Percentiles rank a stretch among this genome's conserved stretches.
Evolutionary conservation across 2,113 vertebrate species (phyloP).

Genomic region (Uropsilus gracilis): DNA sequence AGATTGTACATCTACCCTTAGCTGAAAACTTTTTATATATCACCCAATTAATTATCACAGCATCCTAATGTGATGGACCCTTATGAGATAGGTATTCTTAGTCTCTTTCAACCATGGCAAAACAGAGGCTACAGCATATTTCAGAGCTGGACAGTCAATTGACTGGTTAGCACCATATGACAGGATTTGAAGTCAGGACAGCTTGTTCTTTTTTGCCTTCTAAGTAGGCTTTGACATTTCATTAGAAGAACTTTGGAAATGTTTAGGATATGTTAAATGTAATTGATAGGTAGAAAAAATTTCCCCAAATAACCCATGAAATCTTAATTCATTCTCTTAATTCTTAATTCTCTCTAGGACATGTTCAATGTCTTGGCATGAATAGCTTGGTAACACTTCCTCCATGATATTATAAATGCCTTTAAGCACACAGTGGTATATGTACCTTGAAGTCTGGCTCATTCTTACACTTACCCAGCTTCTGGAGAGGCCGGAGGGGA

Average conservation of each 20-base stretch:
- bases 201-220: not conserved
- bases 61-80: not conserved
- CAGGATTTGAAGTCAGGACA: not conserved
- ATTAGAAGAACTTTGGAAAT: conserved; percentile 36
- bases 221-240: not conserved
- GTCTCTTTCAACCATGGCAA: not conserved
- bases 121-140: not conserved
- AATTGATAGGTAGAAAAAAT: not conserved
- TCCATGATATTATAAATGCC: not conserved
- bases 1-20: not conserved
- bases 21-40: not conserved
- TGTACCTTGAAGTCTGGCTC: rapidly evolving
- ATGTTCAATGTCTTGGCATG: not conserved
- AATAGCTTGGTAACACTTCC: not conserved
- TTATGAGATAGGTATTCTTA: not conserved
- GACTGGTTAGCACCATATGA: not conserved
- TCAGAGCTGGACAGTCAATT: no score
- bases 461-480: not conserved
- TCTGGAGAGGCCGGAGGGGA: not conserved
- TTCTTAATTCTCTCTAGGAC: not conserved
- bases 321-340: not conserved
- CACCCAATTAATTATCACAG: not conserved
- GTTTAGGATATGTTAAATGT: not conserved
- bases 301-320: not conserved
- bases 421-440: rapidly evolving